Percentiles rank a stretch among this genome's conserved stretches.
Evolutionary conservation across 2,888 invertebrate species (phyloP).

Genomic region (Metalampra italica): DNA sequence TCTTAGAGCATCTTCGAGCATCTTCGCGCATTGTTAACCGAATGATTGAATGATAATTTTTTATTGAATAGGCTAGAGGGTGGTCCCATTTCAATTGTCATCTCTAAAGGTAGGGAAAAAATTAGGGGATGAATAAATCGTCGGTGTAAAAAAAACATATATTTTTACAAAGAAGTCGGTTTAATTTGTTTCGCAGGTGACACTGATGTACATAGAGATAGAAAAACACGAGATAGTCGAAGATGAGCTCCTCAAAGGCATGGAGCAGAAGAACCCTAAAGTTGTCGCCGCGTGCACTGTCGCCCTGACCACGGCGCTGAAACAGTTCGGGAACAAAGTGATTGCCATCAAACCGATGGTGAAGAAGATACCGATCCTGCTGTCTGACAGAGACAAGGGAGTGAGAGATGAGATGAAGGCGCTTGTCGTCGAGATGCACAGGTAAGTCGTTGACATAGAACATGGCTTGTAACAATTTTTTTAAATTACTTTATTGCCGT

Average conservation of each 20-base stretch:
- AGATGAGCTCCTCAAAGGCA: slow-evolving; percentile 95
- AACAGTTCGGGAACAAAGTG: slow-evolving; percentile 95
- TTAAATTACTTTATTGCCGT: too few species aligned
- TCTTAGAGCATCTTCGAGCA: too few species aligned
- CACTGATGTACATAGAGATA: slow-evolving; percentile 96
- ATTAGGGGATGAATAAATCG: too few species aligned
- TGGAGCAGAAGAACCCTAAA: slow-evolving; percentile 97
- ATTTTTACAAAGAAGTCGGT: too few species aligned
- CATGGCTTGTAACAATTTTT: too few species aligned
- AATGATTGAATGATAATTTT: too few species aligned
- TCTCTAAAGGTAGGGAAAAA: too few species aligned
- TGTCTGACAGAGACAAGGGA: slow-evolving; percentile 94
- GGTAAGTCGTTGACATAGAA: slow-evolving; percentile 59
- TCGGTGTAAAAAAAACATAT: too few species aligned
- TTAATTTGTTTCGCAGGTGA: slow-evolving; percentile 83
- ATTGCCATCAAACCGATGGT: slow-evolving; percentile 92
- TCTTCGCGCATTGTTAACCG: too few species aligned
- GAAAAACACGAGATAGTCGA: slow-evolving; percentile 94
- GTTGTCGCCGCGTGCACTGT: slow-evolving; percentile 91
- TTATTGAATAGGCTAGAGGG: too few species aligned
- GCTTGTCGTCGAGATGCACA: slow-evolving; percentile 94
- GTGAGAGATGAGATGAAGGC: slow-evolving; percentile 96
- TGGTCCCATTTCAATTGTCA: too few species aligned
- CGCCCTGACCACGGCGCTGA: slow-evolving; percentile 85
- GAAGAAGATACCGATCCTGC: slow-evolving; percentile 89